Conservation (phyloP, 1,140 invertebrate species). For the Nasonia giraulti region DNA sequence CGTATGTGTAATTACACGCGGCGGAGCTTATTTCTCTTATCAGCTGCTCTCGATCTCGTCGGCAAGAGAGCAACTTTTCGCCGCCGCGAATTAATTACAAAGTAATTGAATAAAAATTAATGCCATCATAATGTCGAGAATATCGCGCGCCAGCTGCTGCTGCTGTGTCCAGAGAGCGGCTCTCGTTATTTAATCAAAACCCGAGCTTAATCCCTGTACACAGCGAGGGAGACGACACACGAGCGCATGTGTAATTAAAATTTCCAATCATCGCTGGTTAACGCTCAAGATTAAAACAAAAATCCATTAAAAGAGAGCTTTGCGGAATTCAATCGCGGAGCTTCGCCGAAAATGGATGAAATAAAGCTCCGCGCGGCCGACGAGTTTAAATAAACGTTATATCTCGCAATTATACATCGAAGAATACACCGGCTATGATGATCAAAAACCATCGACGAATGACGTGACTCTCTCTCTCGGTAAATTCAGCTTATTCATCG, state of each 20-base stretch:
- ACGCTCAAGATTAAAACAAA: neutral
- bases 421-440: neutral
- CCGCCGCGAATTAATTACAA: neutral
- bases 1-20: neutral
- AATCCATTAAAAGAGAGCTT: neutral
- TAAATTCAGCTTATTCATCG: neutral
- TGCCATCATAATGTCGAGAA: neutral
- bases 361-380: neutral
- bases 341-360: no score
- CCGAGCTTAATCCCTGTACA: neutral
- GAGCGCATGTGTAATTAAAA: neutral
- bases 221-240: no score
- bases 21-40: neutral
- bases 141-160: neutral
- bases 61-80: neutral
- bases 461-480: neutral
- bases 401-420: no score
- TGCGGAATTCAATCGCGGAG: no score
- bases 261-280: neutral
- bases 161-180: neutral
- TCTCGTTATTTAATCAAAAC: constrained; percentile 3
- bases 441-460: no score
- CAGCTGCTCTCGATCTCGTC: neutral
- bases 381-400: no score
- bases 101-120: constrained; percentile 20